Percentiles rank a stretch among this genome's conserved stretches.
These are phyloP conservation scores for Ciconia stormi DNA, from an alignment of 2,113 vertebrate species.

Conservation along the genomic window DNA sequence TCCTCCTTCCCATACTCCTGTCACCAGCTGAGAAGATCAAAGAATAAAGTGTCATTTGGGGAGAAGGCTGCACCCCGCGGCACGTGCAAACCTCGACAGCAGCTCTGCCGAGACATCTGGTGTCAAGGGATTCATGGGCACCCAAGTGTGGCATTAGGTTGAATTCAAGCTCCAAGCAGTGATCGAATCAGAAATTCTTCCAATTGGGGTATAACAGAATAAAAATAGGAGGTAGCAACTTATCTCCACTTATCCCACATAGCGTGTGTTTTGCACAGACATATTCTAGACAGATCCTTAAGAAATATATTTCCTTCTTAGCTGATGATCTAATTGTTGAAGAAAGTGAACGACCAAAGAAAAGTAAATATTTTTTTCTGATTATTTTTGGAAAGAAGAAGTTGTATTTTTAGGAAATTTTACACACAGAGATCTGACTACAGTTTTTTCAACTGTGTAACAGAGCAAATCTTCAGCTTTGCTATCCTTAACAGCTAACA, in stretches of 20 bases:
- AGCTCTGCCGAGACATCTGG: background rate
- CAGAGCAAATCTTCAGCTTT: background rate
- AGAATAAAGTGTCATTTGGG: background rate
- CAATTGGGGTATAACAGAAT: background rate
- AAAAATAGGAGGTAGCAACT: background rate
- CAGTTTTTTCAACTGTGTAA: background rate
- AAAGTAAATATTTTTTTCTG: background rate
- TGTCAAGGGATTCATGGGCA: background rate
- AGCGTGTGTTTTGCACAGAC: background rate
- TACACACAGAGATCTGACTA: background rate
- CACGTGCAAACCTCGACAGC: background rate
- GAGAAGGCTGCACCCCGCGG: background rate
- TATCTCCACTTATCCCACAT: background rate
- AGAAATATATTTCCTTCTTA: background rate
- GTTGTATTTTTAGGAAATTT: background rate
- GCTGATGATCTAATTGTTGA: background rate
- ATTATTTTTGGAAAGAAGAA: background rate
- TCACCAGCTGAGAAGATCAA: conserved; percentile 79
- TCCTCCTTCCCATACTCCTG: conserved; percentile 82
- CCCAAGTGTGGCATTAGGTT: background rate
- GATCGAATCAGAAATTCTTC: background rate
- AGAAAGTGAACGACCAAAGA: background rate
- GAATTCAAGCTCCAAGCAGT: background rate
- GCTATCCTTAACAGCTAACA: background rate
- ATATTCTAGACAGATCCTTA: background rate